A percentile compares a stretch with the other conserved stretches of the same genome.
phyloP scores from a whole-genome alignment of 37 sponge, comb jelly and placozoan genomes.

The Diacarnus erythraeanus region DNA sequence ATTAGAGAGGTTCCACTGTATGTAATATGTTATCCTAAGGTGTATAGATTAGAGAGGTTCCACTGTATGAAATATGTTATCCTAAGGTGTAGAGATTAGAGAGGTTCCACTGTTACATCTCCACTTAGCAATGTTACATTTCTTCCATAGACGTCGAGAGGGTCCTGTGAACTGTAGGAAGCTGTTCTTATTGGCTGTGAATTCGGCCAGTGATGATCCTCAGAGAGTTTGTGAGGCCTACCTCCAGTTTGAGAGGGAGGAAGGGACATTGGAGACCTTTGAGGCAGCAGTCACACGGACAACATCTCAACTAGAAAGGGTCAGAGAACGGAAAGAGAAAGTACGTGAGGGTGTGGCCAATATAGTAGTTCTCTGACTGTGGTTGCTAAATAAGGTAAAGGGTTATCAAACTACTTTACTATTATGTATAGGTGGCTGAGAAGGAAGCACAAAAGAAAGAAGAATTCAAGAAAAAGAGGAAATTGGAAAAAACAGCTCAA shows the following conservation, averaged over 20 bases:
- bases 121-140: too few relatives aligned
- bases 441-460: conserved; percentile 39
- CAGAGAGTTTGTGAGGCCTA: conserved; percentile 53
- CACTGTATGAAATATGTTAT: too few relatives aligned
- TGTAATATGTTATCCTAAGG: too few relatives aligned
- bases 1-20: too few relatives aligned
- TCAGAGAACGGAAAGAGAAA: conserved; percentile 50
- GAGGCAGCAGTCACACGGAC: conserved; percentile 50
- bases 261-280: conserved; percentile 52
- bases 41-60: too few relatives aligned
- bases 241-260: conserved; percentile 80
- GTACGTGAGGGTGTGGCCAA: conserved; percentile 16
- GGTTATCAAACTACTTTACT: background rate
- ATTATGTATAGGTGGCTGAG: conserved; percentile 32
- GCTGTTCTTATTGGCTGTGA: conserved; percentile 53
- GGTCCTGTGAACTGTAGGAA: conserved; percentile 48
- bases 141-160: too few relatives aligned
- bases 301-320: conserved; percentile 42
- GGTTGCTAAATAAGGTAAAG: background rate
- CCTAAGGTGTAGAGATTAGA: too few relatives aligned
- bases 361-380: background rate
- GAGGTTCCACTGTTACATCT: too few relatives aligned
- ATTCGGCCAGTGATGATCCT: conserved; percentile 73
- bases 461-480: conserved; percentile 31
- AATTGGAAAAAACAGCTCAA: conserved; percentile 6